Conservation (phyloP, 2,888 invertebrate species). For the Drosophila buzzatii region DNA sequence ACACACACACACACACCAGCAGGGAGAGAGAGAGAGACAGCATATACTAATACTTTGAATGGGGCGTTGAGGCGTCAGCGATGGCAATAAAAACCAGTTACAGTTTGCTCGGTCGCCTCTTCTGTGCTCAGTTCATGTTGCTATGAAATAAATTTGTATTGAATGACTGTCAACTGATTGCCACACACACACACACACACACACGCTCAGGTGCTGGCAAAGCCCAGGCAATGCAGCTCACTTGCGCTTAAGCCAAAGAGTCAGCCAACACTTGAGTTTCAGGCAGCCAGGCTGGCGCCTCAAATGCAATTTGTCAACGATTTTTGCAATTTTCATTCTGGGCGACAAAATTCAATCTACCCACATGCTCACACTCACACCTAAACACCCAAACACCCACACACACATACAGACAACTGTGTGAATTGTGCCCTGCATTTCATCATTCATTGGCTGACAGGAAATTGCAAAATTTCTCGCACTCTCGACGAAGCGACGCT, state of each 20-base stretch:
- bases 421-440: conserved; percentile 53
- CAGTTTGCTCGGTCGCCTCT: conserved; percentile 61
- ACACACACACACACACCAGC: background rate
- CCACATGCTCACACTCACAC: conserved; percentile 22
- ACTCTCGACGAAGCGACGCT: conserved; percentile 22
- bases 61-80: conserved; percentile 51
- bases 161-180: conserved; percentile 57
- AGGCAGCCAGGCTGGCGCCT: conserved; percentile 26
- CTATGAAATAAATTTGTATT: conserved; percentile 71
- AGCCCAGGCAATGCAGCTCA: conserved; percentile 50
- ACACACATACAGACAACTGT: conserved; percentile 11
- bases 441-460: conserved; percentile 61
- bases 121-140: conserved; percentile 54
- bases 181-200: conserved; percentile 16
- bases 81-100: conserved; percentile 71
- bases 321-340: conserved; percentile 70
- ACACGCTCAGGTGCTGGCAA: background rate
- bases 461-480: conserved; percentile 67
- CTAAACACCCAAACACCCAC: conserved; percentile 12
- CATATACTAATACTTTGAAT: conserved; percentile 12
- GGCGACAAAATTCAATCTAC: conserved; percentile 64
- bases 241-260: conserved; percentile 56
- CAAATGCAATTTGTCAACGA: conserved; percentile 77
- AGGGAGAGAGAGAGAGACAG: background rate
- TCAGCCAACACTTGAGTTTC: conserved; percentile 31